These are phyloP conservation scores for Notechis scutatus DNA, from an alignment of 2,113 vertebrate genomes.

Conservation along the genomic window DNA sequence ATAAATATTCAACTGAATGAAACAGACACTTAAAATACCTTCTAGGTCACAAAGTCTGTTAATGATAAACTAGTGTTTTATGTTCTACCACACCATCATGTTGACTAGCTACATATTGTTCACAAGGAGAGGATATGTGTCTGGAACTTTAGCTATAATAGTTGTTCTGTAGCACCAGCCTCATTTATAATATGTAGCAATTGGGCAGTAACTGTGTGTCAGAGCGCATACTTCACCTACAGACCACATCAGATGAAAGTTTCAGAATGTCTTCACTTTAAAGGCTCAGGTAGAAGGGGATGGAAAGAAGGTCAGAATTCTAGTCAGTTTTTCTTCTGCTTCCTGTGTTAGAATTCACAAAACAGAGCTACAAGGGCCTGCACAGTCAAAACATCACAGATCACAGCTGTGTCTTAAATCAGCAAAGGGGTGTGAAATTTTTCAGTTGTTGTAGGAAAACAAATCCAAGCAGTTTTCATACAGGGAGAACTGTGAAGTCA, in stretches of 20 bases:
- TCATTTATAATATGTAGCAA: not conserved
- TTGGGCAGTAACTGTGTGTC: rapidly evolving
- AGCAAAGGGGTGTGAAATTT: not conserved
- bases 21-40: not conserved
- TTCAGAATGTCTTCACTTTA: not conserved
- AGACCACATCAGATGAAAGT: not conserved
- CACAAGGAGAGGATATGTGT: not conserved
- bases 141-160: not conserved
- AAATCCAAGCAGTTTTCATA: not conserved
- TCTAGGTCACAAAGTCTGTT: not conserved
- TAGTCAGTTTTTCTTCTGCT: not conserved
- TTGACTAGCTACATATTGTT: not conserved
- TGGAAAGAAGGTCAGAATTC: not conserved
- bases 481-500: not conserved
- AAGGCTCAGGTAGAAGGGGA: not conserved
- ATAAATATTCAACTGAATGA: not conserved
- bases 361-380: not conserved
- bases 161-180: not conserved
- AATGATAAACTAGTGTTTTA: not conserved
- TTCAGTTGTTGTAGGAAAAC: not conserved
- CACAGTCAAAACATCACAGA: not conserved
- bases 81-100: not conserved
- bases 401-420: not conserved
- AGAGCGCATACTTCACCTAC: not conserved
- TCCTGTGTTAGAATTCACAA: not conserved